Percentiles rank a stretch among this genome's conserved stretches.
phyloP scores from a whole-genome alignment of 1,140 invertebrate species.

The Bombus pyrosoma region DNA sequence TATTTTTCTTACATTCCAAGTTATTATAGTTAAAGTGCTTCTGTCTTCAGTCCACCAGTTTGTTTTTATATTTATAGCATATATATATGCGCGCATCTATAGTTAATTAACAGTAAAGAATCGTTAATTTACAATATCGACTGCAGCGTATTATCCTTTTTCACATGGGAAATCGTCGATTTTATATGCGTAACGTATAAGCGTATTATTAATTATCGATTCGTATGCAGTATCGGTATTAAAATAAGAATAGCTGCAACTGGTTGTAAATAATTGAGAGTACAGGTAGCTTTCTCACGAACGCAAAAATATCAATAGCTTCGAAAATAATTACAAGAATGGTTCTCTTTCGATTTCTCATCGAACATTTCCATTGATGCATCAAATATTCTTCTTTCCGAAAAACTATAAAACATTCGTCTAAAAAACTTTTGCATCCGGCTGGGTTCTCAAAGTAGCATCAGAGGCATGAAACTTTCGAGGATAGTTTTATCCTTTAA shows the following conservation, averaged over 20 bases:
- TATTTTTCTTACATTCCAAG: too few species aligned
- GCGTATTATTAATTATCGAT: background rate
- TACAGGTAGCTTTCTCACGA: too few species aligned
- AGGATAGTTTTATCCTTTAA: slow-evolving; percentile 28
- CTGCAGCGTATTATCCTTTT: too few species aligned
- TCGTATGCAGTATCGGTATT: background rate
- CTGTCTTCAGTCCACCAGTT: too few species aligned
- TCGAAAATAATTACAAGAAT: too few species aligned
- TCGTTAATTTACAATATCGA: background rate
- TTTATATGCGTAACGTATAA: too few species aligned
- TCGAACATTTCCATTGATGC: background rate
- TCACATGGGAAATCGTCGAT: too few species aligned
- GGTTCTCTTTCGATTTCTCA: background rate
- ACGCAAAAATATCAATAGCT: too few species aligned
- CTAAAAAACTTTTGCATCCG: background rate
- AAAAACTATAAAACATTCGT: slow-evolving; percentile 18
- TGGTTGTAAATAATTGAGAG: too few species aligned
- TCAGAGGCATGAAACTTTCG: slow-evolving; percentile 3
- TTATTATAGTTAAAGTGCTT: too few species aligned
- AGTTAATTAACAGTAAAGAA: background rate
- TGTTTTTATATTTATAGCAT: too few species aligned
- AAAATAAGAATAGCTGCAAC: background rate
- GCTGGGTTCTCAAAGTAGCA: slow-evolving; percentile 7
- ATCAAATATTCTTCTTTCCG: background rate
- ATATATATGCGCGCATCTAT: background rate